Conservation (phyloP, 2,113 vertebrate genomes). For the Athene cunicularia region DNA sequence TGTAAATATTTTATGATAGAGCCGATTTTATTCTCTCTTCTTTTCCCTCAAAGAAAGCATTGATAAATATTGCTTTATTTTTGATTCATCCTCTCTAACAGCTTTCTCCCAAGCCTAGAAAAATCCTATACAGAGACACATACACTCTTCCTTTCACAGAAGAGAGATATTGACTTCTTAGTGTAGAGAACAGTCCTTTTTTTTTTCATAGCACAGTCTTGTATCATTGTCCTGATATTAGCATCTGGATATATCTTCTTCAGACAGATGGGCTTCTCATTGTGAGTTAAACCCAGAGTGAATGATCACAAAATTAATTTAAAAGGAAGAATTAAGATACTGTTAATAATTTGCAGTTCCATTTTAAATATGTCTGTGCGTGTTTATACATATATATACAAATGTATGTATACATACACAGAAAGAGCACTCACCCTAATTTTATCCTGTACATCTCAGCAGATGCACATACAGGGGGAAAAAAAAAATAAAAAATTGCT, state of each 20-base stretch:
- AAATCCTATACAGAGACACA: neutral
- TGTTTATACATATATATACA: neutral
- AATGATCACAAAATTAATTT: neutral
- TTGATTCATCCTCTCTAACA: conserved; percentile 21
- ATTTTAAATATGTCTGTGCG: neutral
- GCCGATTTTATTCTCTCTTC: conserved; percentile 3
- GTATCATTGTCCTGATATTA: neutral
- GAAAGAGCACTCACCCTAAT: neutral
- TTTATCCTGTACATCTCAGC: neutral
- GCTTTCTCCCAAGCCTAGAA: neutral
- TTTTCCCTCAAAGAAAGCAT: neutral
- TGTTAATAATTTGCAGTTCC: neutral
- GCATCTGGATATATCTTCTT: neutral
- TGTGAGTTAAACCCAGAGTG: neutral
- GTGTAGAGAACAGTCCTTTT: neutral
- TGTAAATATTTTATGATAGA: conserved; percentile 46
- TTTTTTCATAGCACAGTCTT: neutral
- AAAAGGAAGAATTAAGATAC: neutral
- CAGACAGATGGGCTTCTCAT: neutral
- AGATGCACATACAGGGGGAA: neutral
- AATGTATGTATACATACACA: fast-evolving
- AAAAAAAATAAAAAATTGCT: neutral
- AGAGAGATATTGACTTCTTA: neutral
- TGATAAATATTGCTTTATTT: conserved; percentile 21
- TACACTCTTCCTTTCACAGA: neutral